Evolutionary conservation across 2,888 invertebrate genomes (phyloP).

Genomic region (Ichneumoninae sp.): DNA sequence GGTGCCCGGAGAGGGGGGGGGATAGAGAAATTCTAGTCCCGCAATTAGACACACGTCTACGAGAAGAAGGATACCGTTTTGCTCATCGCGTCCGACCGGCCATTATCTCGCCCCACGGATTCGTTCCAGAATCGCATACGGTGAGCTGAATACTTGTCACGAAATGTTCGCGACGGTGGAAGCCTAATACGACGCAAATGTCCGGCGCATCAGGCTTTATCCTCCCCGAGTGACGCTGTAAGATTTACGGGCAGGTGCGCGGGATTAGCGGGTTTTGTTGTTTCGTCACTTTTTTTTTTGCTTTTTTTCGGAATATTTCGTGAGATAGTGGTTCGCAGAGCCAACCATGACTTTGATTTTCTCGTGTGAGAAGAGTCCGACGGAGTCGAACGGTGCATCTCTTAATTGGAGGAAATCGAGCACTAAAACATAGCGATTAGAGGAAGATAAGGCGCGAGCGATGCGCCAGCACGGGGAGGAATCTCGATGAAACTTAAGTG

Average conservation of each 20-base stretch:
- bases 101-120: conserved; percentile 63
- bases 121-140: conserved; percentile 67
- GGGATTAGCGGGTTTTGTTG: conserved; percentile 34
- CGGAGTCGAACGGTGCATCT: conserved; percentile 22
- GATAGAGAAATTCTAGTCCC: conserved; percentile 59
- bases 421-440: conserved; percentile 70
- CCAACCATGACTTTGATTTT: conserved; percentile 4
- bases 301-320: conserved; percentile 13
- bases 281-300: conserved; percentile 25
- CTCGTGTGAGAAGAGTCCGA: conserved; percentile 30
- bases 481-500: conserved; percentile 74
- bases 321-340: conserved; percentile 22
- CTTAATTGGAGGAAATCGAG: conserved; percentile 45
- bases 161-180: conserved; percentile 42
- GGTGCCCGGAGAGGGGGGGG: conserved; percentile 41
- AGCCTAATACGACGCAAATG: conserved; percentile 29
- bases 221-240: conserved; percentile 47
- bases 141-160: conserved; percentile 60
- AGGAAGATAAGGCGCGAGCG: conserved; percentile 50
- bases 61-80: conserved; percentile 55
- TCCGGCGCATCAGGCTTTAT: conserved; percentile 35
- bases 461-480: conserved; percentile 25
- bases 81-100: conserved; percentile 58
- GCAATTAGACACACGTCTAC: conserved; percentile 69
- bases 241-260: conserved; percentile 58